Conservation (phyloP, 2,113 vertebrate genomes). For the Dolichallabes microphthalmus region DNA sequence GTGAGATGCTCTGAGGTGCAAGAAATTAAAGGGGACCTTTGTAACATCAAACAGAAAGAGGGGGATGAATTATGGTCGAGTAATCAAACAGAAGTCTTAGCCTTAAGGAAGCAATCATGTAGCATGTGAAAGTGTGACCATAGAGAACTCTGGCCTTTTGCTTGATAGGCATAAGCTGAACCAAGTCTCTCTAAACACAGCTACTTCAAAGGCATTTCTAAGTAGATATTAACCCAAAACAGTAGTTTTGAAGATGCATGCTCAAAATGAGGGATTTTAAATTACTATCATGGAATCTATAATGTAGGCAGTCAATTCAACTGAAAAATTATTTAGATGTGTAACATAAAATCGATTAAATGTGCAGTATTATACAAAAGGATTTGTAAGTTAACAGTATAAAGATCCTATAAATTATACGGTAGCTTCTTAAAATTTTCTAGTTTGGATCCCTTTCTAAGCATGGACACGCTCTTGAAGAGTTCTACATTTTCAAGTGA, state of each 20-base stretch:
- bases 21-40: background rate
- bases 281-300: background rate
- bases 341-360: background rate
- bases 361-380: background rate
- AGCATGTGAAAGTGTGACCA: background rate
- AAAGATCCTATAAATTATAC: background rate
- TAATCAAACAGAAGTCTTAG: background rate
- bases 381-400: background rate
- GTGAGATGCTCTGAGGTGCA: background rate
- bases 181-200: background rate
- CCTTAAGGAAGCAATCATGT: background rate
- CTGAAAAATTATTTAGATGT: background rate
- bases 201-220: background rate
- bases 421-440: background rate
- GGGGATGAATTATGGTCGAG: background rate
- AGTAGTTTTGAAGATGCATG: background rate
- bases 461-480: background rate
- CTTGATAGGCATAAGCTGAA: background rate
- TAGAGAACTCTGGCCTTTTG: background rate
- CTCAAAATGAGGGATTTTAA: background rate
- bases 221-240: background rate
- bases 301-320: background rate
- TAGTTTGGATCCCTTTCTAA: background rate
- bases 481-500: background rate
- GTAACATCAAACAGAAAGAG: slow-evolving; percentile 11